Percentiles rank a stretch among this genome's conserved stretches.
Evolutionary conservation across 1,140 invertebrate genomes (phyloP).

Genomic region (Adelges cooleyi): DNA sequence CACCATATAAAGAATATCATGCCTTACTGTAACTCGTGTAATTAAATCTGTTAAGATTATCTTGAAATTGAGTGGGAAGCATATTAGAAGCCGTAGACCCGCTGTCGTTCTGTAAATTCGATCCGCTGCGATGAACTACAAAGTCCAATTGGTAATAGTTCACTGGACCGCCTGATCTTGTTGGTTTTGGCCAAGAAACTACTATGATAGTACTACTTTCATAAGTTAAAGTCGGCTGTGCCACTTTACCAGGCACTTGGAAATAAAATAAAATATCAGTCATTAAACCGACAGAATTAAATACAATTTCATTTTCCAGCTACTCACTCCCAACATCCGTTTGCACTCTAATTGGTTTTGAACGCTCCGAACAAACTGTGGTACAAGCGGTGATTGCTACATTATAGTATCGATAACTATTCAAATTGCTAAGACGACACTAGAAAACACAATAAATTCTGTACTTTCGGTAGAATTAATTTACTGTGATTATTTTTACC

Average conservation of each 20-base stretch:
- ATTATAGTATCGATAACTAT: constrained; percentile 50
- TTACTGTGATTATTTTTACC: too few relatives aligned
- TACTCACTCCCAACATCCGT: constrained; percentile 1
- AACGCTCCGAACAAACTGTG: constrained; percentile 47
- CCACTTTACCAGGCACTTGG: neutral
- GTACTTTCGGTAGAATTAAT: too few relatives aligned
- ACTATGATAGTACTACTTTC: constrained; percentile 7
- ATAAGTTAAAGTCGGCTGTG: neutral
- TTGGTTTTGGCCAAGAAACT: neutral
- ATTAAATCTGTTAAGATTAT: neutral
- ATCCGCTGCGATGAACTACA: neutral
- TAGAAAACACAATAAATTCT: too few relatives aligned
- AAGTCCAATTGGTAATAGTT: neutral
- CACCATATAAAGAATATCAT: too few relatives aligned
- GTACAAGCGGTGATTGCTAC: constrained; percentile 58
- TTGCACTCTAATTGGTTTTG: constrained; percentile 36
- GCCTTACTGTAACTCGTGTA: neutral
- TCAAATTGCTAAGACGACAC: constrained; percentile 34
- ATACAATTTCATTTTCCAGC: too few relatives aligned
- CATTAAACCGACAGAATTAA: too few relatives aligned
- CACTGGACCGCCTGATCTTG: neutral
- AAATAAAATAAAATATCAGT: neutral
- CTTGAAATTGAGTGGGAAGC: neutral
- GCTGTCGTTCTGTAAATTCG: neutral
- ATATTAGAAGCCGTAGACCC: neutral